phyloP scores from a whole-genome alignment of 2,888 invertebrate species.

The Troides oblongomaculatus region DNA sequence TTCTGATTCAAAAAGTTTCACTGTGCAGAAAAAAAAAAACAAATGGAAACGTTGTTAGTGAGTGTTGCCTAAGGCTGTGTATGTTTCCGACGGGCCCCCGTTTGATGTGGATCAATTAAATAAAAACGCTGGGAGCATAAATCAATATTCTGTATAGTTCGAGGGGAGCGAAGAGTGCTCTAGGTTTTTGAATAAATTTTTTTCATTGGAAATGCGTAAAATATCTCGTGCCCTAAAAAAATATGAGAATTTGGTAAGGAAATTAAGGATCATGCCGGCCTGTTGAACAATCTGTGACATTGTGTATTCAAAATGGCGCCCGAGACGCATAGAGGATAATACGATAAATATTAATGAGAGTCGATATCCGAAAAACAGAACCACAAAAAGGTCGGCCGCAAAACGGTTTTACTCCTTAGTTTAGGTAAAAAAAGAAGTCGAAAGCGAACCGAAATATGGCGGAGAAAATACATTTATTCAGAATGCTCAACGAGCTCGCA shows the following conservation, averaged over 20 bases:
- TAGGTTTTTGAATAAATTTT: no score
- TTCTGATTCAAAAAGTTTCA: no score
- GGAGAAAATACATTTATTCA: slow-evolving; percentile 12
- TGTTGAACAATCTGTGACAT: background rate
- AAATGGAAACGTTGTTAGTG: no score
- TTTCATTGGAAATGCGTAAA: no score
- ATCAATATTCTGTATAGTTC: background rate
- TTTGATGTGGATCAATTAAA: slow-evolving; percentile 20
- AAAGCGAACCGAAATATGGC: slow-evolving; percentile 1
- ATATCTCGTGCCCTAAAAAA: no score
- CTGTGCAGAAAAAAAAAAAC: no score
- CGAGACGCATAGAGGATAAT: background rate
- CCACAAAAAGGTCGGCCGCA: background rate
- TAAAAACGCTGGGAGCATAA: background rate
- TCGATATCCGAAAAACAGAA: slow-evolving; percentile 1
- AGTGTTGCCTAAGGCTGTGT: slow-evolving; percentile 4
- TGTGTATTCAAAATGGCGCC: no score
- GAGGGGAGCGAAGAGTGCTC: no score
- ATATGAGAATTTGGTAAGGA: no score
- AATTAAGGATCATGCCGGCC: no score
- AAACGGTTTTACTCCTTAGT: no score
- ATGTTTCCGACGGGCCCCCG: slow-evolving; percentile 8
- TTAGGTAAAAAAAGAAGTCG: background rate
- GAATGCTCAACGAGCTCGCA: slow-evolving; percentile 9
- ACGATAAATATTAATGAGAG: slow-evolving; percentile 13